Percentiles rank a stretch among this genome's conserved stretches.
Evolutionary conservation across 2,888 invertebrate genomes (phyloP).

Genomic region (Drosophila setosimentum): DNA sequence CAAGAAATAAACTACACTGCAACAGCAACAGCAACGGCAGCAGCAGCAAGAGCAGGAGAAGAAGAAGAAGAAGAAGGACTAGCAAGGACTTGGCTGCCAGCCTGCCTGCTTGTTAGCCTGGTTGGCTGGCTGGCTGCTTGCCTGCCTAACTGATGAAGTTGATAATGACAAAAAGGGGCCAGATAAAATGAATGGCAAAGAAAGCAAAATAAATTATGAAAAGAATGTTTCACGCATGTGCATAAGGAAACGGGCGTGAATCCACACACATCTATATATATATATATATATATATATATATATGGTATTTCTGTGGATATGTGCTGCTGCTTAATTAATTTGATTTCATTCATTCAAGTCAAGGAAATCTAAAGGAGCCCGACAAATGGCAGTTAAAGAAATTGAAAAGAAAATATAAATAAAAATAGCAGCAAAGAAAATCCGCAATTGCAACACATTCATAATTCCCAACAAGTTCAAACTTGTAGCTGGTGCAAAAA

Average conservation of each 20-base stretch:
- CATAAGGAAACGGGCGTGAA: conserved; percentile 48
- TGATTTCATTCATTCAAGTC: conserved; percentile 75
- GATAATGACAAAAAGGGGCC: conserved; percentile 62
- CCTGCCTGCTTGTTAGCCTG: conserved; percentile 32
- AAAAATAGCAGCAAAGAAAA: conserved; percentile 14
- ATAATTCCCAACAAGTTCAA: conserved; percentile 51
- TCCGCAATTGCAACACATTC: conserved; percentile 52
- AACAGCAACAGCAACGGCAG: conserved; percentile 4
- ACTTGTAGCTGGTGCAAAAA: conserved; percentile 37
- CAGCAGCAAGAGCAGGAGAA: not conserved
- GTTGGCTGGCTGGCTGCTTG: conserved; percentile 15
- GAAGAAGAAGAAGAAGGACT: conserved; percentile 6
- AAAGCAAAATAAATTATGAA: conserved; percentile 72
- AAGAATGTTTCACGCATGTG: conserved; percentile 77
- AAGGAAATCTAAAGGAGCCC: conserved; percentile 53
- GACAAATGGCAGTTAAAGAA: conserved; percentile 60
- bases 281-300: conserved; percentile 1
- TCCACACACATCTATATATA: conserved; percentile 1
- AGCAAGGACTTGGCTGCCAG: conserved; percentile 17
- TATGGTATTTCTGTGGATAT: conserved; percentile 10
- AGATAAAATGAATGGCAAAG: conserved; percentile 60
- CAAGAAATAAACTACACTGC: conserved; percentile 20
- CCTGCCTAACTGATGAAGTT: conserved; percentile 68
- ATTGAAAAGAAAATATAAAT: conserved; percentile 60
- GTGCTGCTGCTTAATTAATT: conserved; percentile 66